These are phyloP conservation scores for Xanthia icteritia DNA, from an alignment of 2,888 invertebrate genomes.

Conservation along the genomic window DNA sequence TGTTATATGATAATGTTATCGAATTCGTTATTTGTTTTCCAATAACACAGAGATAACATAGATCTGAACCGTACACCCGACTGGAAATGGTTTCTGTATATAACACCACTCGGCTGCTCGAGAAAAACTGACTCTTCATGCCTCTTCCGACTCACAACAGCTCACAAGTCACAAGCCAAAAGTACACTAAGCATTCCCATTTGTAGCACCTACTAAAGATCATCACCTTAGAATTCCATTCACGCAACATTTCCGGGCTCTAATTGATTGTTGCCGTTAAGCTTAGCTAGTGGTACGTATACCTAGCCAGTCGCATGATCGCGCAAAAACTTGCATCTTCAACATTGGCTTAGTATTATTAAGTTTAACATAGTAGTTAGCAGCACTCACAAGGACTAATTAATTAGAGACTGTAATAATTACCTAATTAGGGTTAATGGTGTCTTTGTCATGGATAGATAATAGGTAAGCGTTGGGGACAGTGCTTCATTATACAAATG, in stretches of 20 bases:
- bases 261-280: neutral
- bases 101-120: neutral
- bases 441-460: neutral
- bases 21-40: constrained; percentile 9
- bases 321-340: neutral
- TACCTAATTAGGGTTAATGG: neutral
- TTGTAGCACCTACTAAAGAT: neutral
- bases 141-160: neutral
- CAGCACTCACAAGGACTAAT: neutral
- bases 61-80: too few species aligned
- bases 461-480: neutral
- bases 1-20: constrained; percentile 10
- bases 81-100: too few species aligned
- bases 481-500: neutral
- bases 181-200: neutral
- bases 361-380: neutral
- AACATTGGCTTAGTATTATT: neutral
- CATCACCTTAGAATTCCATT: neutral
- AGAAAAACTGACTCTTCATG: neutral
- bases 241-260: neutral
- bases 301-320: neutral
- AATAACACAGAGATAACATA: constrained; percentile 6
- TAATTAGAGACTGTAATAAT: neutral
- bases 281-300: neutral
- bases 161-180: neutral